A percentile compares a stretch with the other conserved stretches of the same genome.
phyloP scores from a whole-genome alignment of 2,797 vertebrate genomes.

The Vespertilio murinus region DNA sequence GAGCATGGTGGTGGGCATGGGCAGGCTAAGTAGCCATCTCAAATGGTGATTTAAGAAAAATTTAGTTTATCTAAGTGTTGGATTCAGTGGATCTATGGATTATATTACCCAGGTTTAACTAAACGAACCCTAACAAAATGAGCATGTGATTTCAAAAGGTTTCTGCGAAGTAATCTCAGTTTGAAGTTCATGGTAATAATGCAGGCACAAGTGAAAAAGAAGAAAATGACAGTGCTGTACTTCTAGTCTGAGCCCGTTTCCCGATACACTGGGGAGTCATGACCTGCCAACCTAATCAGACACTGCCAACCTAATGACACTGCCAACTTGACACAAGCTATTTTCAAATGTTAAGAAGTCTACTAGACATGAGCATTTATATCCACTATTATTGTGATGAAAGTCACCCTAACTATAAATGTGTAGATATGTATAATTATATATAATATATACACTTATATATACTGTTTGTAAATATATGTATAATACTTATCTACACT shows the following conservation, averaged over 20 bases:
- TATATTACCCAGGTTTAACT: neutral
- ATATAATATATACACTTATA: neutral
- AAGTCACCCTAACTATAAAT: neutral
- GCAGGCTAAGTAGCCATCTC: no score
- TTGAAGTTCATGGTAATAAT: neutral
- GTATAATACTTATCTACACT: neutral
- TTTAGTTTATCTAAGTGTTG: neutral
- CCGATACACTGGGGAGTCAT: neutral
- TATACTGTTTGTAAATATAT: neutral
- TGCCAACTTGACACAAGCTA: neutral
- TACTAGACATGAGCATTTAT: neutral
- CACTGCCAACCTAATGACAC: neutral
- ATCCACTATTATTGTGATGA: neutral
- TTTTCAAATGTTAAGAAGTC: neutral
- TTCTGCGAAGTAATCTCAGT: neutral
- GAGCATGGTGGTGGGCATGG: neutral
- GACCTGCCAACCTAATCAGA: neutral
- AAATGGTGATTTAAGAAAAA: no score
- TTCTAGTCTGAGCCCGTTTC: neutral
- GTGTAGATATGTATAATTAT: neutral
- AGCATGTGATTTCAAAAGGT: neutral
- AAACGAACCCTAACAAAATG: neutral
- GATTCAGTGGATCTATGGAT: neutral
- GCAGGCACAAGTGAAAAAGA: neutral
- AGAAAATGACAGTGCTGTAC: neutral